Evolutionary conservation across 1,140 invertebrate species (phyloP).

Genomic region (Cherax destructor): DNA sequence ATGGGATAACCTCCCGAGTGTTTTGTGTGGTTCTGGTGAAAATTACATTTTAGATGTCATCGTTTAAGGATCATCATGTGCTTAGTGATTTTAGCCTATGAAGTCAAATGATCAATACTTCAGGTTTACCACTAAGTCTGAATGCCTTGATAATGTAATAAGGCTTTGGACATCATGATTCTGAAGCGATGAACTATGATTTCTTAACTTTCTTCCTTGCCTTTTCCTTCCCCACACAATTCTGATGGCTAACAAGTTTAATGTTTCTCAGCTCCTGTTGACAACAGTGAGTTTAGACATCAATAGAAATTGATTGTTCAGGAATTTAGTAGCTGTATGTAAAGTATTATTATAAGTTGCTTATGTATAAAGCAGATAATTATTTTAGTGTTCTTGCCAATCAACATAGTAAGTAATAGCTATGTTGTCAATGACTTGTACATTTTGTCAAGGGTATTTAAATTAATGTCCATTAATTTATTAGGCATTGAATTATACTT

Average conservation of each 20-base stretch:
- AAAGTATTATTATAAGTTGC: slow-evolving; percentile 57
- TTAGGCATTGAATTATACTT: slow-evolving; percentile 49
- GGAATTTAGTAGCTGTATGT: slow-evolving; percentile 58
- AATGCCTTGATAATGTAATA: slow-evolving; percentile 33
- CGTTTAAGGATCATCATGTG: slow-evolving; percentile 39
- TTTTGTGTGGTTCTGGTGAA: slow-evolving; percentile 64
- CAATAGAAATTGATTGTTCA: slow-evolving; percentile 58
- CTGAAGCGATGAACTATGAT: slow-evolving; percentile 44
- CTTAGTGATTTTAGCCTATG: slow-evolving; percentile 22
- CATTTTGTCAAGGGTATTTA: slow-evolving; percentile 60
- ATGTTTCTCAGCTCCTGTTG: slow-evolving; percentile 47
- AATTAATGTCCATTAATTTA: slow-evolving; percentile 67
- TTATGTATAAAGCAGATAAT: slow-evolving; percentile 59
- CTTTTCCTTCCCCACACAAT: slow-evolving; percentile 4
- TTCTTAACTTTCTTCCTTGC: slow-evolving; percentile 44
- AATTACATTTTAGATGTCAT: slow-evolving; percentile 15
- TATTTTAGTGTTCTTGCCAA: slow-evolving; percentile 67
- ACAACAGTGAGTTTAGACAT: slow-evolving; percentile 47
- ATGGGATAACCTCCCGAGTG: slow-evolving; percentile 33
- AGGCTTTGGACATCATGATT: slow-evolving; percentile 46
- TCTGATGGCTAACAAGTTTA: slow-evolving; percentile 37
- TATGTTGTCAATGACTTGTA: slow-evolving; percentile 49
- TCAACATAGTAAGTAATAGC: slow-evolving; percentile 35
- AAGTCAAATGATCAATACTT: slow-evolving; percentile 22
- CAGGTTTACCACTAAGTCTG: slow-evolving; percentile 35